Base-by-base conservation (phyloP, 1,140 invertebrate genomes). In the Lepidotrigona ventralis region DNA sequence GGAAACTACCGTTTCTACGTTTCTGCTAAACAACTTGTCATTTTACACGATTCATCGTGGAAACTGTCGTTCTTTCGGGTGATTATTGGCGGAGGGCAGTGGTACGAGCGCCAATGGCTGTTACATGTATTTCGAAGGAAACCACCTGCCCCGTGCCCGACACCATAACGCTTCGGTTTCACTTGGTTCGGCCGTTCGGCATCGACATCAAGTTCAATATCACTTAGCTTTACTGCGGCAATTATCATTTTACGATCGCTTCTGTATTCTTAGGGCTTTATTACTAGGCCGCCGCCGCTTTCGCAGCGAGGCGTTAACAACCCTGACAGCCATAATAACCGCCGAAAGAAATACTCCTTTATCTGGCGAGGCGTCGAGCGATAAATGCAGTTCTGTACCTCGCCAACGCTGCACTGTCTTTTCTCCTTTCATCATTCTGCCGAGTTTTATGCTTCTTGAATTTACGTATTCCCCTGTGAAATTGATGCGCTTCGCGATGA, bases 211-310 rank as follows among this genome's bases (percentile, higher is more conserved):
- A 92, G 92, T 94, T 93, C 92, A 93, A 94, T 94, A 94, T 94
- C 92, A 93, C 92, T 94, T 93, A 93, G 92, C 87, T 93, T 94
- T 93, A 94, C 88, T 87, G 86, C 90, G 84, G 92, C 92, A 93
- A 94, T 94, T 94, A 94, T 93, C 91, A 93, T 94, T 94, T 93
- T 93, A 94, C 92, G 93, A 94, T 94, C 92, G 85, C 88, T 88
- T 88, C 89, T 92, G 93, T 93, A 93, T 92, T 93, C 92, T 94
- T 93, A 93, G 90, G 89, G 90, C 90, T 93, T 94, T 93, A 93
- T 93, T 93, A 91, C 91, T 86, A 81, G 78, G 88, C 82, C 91
- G 88, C 83, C 39, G 83, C 72, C 68, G 79, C 83, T 91, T 83
- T 91, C 87, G 90, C 91, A 86, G 88, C 89, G 90, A 89, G 74